phyloP scores from a whole-genome alignment of 2,888 invertebrate genomes.

The Acrocera orbiculus region DNA sequence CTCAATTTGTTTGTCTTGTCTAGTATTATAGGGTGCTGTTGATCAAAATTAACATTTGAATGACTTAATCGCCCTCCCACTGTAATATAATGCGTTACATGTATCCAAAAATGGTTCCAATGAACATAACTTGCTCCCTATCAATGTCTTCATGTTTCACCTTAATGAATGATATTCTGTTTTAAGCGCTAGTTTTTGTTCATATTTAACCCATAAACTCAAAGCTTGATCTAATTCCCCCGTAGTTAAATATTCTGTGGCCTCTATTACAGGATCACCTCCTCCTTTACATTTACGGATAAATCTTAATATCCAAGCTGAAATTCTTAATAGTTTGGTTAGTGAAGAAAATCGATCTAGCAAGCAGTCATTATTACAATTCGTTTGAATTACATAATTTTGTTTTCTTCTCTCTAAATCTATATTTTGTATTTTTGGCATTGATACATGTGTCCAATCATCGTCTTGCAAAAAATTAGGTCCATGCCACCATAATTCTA shows the following conservation, averaged over 20 bases:
- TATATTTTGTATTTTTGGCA: too few relatives aligned
- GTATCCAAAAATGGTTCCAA: too few relatives aligned
- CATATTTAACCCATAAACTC: neutral
- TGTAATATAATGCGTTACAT: too few relatives aligned
- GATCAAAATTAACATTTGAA: neutral
- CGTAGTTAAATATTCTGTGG: neutral
- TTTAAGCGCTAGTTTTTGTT: neutral
- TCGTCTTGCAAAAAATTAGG: neutral
- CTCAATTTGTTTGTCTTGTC: neutral
- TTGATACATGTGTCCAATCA: too few relatives aligned
- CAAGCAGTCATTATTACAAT: neutral
- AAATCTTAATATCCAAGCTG: neutral
- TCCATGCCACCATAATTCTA: neutral
- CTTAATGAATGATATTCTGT: neutral
- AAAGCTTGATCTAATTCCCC: neutral
- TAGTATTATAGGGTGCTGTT: neutral
- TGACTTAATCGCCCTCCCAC: neutral
- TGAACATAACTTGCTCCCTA: neutral
- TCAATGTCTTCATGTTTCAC: neutral
- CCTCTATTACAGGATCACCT: too few relatives aligned
- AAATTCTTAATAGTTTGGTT: neutral
- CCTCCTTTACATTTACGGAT: neutral
- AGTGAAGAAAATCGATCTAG: neutral
- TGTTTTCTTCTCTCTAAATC: too few relatives aligned
- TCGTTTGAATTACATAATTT: neutral